Conservation (phyloP, 30 jellyfish, hydroid and myxozoan species). For the Hydractinia echinata region DNA sequence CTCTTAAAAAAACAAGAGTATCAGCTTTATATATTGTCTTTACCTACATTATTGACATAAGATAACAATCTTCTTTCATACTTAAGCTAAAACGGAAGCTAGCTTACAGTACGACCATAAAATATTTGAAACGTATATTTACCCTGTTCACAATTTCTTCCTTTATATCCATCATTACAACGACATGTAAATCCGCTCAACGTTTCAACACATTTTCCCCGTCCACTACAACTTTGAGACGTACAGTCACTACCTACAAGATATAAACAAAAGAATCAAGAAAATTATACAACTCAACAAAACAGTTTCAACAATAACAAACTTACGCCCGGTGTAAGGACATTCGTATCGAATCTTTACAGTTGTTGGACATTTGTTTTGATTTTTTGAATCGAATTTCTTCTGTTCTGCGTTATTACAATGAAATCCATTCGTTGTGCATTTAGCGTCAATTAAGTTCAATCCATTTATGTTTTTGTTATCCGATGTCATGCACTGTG, state of each 20-base stretch:
- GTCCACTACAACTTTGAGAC: slow-evolving; percentile 31
- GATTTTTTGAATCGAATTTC: slow-evolving; percentile 35
- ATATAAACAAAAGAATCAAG: background rate
- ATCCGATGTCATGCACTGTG: slow-evolving; percentile 67
- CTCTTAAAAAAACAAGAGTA: too few relatives aligned
- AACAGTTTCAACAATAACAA: background rate
- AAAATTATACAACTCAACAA: background rate
- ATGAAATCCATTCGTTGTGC: slow-evolving; percentile 51
- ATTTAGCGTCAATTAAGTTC: slow-evolving; percentile 52
- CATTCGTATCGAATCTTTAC: slow-evolving; percentile 82
- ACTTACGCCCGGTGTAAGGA: slow-evolving; percentile 66
- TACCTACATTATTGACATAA: too few relatives aligned
- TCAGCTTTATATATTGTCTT: too few relatives aligned
- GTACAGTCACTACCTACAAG: slow-evolving; percentile 34
- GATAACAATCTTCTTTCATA: too few relatives aligned
- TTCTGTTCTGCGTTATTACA: slow-evolving; percentile 64
- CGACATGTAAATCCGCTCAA: slow-evolving; percentile 56
- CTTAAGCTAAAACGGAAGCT: too few relatives aligned
- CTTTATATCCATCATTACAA: slow-evolving; percentile 78
- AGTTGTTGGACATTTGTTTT: slow-evolving; percentile 35
- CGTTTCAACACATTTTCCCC: slow-evolving; percentile 78
- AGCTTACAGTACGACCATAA: too few relatives aligned
- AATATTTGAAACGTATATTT: background rate
- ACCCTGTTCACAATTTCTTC: slow-evolving; percentile 74
- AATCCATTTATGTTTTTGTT: slow-evolving; percentile 38